Conservation (phyloP, 2,888 invertebrate genomes). For the Sinopyrophorus schimmeli region DNA sequence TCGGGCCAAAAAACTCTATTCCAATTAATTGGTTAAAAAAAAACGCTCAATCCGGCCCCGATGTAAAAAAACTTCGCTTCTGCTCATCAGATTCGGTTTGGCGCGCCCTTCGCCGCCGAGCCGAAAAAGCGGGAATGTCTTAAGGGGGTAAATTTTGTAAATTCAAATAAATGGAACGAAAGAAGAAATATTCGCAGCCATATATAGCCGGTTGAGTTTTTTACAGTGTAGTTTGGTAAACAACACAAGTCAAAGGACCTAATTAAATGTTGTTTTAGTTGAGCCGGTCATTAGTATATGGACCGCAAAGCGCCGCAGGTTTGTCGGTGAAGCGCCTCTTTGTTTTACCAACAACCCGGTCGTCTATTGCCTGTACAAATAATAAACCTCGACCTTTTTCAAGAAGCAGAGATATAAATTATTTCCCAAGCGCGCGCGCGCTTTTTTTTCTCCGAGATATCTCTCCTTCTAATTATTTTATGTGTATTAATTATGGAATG, state of each 20-base stretch:
- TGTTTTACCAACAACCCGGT: slow-evolving; percentile 29
- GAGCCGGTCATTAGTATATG: slow-evolving; percentile 51
- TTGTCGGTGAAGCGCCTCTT: slow-evolving; percentile 35
- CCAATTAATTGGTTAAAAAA: too few relatives aligned
- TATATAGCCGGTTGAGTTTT: too few relatives aligned
- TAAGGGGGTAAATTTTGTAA: too few relatives aligned
- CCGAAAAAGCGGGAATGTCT: too few relatives aligned
- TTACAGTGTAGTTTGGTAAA: slow-evolving; percentile 37
- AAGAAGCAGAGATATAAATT: slow-evolving; percentile 14
- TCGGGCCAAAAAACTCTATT: too few relatives aligned
- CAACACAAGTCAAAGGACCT: slow-evolving; percentile 47
- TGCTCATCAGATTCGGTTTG: too few relatives aligned
- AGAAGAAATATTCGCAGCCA: too few relatives aligned
- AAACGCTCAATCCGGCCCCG: too few relatives aligned
- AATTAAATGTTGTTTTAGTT: slow-evolving; percentile 55
- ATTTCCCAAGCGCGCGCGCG: not conserved
- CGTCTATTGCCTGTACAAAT: slow-evolving; percentile 32
- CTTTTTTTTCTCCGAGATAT: not conserved
- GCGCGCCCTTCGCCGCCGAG: too few relatives aligned
- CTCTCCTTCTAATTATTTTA: not conserved
- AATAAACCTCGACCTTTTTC: slow-evolving; percentile 24
- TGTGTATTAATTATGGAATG: not conserved
- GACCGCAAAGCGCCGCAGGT: slow-evolving; percentile 49
- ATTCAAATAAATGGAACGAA: too few relatives aligned
- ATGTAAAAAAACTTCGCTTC: too few relatives aligned